These are phyloP conservation scores for Drosophila bunnanda DNA, from an alignment of 2,888 invertebrate species.

Conservation along the genomic window DNA sequence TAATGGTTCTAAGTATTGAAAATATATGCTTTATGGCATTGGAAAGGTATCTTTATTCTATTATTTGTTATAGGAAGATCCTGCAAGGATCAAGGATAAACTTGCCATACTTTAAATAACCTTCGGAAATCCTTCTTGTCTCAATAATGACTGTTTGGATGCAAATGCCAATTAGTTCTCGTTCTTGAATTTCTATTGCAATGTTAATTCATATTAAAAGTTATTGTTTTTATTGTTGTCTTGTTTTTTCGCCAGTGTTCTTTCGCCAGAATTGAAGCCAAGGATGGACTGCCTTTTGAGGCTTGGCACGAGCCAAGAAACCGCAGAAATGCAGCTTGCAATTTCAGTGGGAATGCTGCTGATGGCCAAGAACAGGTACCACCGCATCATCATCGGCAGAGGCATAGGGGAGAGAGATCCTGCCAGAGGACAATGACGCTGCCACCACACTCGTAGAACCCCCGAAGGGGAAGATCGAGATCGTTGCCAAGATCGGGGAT, in stretches of 20 bases:
- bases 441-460: slow-evolving; percentile 6
- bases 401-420: slow-evolving; percentile 9
- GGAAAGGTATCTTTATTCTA: too few relatives aligned
- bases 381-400: slow-evolving; percentile 16
- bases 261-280: slow-evolving; percentile 15
- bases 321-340: slow-evolving; percentile 49
- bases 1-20: too few relatives aligned
- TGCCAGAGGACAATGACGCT: slow-evolving; percentile 42
- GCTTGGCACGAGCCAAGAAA: slow-evolving; percentile 40
- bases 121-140: too few relatives aligned
- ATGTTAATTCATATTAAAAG: too few relatives aligned
- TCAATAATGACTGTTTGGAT: too few relatives aligned
- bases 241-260: slow-evolving; percentile 12
- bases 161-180: too few relatives aligned
- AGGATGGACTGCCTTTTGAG: not conserved
- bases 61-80: too few relatives aligned
- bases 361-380: slow-evolving; percentile 29
- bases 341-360: slow-evolving; percentile 1
- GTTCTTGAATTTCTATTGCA: too few relatives aligned
- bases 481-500: slow-evolving; percentile 1
- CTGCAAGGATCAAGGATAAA: too few relatives aligned
- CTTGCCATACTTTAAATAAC: too few relatives aligned
- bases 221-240: too few relatives aligned
- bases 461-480: slow-evolving; percentile 30
- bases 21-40: too few relatives aligned